These are phyloP conservation scores for Caenorhabditis remanei DNA, from an alignment of 1,140 invertebrate species.

Conservation along the genomic window DNA sequence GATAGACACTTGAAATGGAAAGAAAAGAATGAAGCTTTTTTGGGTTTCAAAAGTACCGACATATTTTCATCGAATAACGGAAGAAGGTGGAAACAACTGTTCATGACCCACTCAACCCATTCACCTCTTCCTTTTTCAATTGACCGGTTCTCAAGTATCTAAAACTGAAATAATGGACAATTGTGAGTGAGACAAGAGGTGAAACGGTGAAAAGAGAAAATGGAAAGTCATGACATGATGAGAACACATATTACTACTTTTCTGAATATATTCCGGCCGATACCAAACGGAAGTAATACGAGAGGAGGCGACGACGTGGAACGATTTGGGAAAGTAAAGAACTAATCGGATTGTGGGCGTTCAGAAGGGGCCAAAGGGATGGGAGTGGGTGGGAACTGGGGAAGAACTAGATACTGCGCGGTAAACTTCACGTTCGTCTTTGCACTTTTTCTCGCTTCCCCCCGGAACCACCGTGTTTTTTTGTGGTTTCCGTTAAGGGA, in stretches of 20 bases:
- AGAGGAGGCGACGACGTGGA: slow-evolving; percentile 3
- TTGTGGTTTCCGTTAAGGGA: not conserved
- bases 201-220: not conserved
- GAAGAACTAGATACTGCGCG: slow-evolving; percentile 2
- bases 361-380: too few species aligned
- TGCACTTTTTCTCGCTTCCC: not conserved
- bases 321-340: not conserved
- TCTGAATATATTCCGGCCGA: not conserved
- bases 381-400: not conserved
- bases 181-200: not conserved
- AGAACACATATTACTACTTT: too few species aligned
- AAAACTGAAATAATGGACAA: slow-evolving; percentile 48
- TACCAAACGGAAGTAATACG: slow-evolving; percentile 20
- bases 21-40: not conserved
- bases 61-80: not conserved
- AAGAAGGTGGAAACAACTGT: slow-evolving; percentile 16
- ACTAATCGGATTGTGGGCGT: slow-evolving; percentile 10
- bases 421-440: not conserved
- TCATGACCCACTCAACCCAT: slow-evolving; percentile 47
- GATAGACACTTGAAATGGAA: too few species aligned
- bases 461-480: not conserved
- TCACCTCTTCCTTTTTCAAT: not conserved
- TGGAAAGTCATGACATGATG: not conserved
- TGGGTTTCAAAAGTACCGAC: too few species aligned
- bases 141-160: slow-evolving; percentile 53